phyloP scores from a whole-genome alignment of 2,113 vertebrate species.

The Brachionichthys hirsutus region DNA sequence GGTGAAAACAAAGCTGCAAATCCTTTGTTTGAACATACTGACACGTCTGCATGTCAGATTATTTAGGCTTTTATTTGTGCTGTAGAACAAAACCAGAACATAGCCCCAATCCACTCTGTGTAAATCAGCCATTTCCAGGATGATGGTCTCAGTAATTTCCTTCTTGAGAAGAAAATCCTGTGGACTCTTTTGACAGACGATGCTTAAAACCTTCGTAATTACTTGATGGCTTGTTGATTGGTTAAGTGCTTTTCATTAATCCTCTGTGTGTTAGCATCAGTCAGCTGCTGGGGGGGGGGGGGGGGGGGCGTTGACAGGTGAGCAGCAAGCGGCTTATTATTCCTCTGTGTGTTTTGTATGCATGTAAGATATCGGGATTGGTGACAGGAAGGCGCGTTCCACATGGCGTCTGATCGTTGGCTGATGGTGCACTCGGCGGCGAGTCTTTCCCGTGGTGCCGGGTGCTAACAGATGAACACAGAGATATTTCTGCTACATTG shows the following conservation, averaged over 20 bases:
- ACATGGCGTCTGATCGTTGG: constrained; percentile 64
- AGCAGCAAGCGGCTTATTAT: constrained; percentile 46
- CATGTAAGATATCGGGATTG: constrained; percentile 58
- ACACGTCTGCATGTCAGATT: not conserved
- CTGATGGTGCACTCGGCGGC: constrained; percentile 28
- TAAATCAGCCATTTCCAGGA: not conserved
- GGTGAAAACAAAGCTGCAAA: not conserved
- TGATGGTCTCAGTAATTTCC: constrained; percentile 1
- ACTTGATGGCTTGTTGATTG: constrained; percentile 61
- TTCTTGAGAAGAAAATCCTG: constrained; percentile 9
- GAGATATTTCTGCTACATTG: constrained; percentile 64
- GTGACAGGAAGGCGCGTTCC: constrained; percentile 69
- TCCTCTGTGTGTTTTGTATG: constrained; percentile 56
- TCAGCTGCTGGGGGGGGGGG: constrained; percentile 34
- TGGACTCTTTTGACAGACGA: constrained; percentile 27
- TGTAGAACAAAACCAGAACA: not conserved
- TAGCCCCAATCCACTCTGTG: not conserved
- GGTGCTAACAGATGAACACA: constrained; percentile 71
- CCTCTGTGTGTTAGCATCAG: constrained; percentile 55
- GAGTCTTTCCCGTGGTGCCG: constrained; percentile 39
- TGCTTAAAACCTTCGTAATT: constrained; percentile 57
- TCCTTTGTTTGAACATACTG: not conserved
- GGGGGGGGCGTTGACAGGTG: constrained; percentile 57
- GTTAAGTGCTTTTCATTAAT: constrained; percentile 70
- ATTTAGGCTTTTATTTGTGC: not conserved